These are phyloP conservation scores for Nestor notabilis DNA, from an alignment of 2,113 vertebrate species.

Conservation along the genomic window DNA sequence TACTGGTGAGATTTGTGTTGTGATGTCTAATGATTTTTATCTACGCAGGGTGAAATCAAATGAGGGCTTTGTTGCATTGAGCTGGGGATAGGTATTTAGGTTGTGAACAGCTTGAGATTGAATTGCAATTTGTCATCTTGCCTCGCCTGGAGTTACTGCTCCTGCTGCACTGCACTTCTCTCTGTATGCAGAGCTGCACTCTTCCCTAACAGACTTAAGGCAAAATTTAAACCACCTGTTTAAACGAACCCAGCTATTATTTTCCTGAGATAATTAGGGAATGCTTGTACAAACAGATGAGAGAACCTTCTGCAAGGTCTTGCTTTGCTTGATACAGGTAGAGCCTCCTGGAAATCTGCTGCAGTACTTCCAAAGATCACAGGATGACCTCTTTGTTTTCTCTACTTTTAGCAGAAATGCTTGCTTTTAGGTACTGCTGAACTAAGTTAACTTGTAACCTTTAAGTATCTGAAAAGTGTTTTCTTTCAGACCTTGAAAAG, in stretches of 20 bases:
- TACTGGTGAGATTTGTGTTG: neutral
- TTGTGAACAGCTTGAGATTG: neutral
- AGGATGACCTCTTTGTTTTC: neutral
- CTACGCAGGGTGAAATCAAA: neutral
- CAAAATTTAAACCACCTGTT: neutral
- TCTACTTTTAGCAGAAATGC: neutral
- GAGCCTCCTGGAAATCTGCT: neutral
- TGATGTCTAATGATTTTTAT: neutral
- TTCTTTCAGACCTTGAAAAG: neutral
- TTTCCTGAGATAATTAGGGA: neutral
- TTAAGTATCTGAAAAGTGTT: neutral
- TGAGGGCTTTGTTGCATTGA: neutral
- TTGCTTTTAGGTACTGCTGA: neutral
- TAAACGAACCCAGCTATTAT: neutral
- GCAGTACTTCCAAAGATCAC: neutral
- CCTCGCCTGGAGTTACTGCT: neutral
- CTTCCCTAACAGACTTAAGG: neutral
- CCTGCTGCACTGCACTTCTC: fast-evolving
- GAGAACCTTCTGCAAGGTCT: neutral
- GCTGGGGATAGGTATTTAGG: neutral
- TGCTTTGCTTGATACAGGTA: fast-evolving
- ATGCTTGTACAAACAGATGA: neutral
- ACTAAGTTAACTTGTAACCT: neutral
- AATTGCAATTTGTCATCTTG: neutral
- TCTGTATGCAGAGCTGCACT: neutral